Base-by-base conservation (phyloP, 2,113 vertebrate species). In the Spizaetus ornatus region DNA sequence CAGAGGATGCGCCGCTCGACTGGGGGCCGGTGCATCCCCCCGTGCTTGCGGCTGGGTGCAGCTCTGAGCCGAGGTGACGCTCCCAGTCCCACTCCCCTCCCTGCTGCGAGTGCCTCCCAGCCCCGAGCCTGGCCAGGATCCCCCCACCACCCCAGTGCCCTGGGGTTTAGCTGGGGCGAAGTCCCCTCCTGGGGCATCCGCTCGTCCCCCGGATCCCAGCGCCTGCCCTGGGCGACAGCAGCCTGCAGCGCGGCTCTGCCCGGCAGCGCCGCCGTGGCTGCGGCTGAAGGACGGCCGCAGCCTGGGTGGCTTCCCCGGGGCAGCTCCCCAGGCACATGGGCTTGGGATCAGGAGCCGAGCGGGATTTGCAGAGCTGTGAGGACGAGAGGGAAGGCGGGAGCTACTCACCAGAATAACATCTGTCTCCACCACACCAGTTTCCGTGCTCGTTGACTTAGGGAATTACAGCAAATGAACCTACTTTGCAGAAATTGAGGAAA, bases 291-390 rank as follows among this genome's bases (percentile, higher is more conserved):
- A 29, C 1, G 3, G 66, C 22, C 10, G 3, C 18, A 50, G 45
- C 27, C 55, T 13, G 58, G 34, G 34, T 7, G 2, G 8, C 42
- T 55, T 74, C 61, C 26, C 52, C 5, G 3, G 52, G 11, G 38
- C 70, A 34, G 26, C 6, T 36, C 71, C 72, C 23, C 0, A 1
- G 47, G 47, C 56, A 13, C 40, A 1, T 3, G 56, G 47, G 23
- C 6, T 63, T 1, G 1, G 40, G 40, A 15, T 18, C 10, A 1
- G 38, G 38, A 43, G 15, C 47, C 3, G 1, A 31, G n/a, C 0
- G 1, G 56, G 48, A 38, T 45, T 36, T 63, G 40, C 47, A 76
- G 82, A 52, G 50, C 34, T 20, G 15, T 27, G 16, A 67, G 48
- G 31, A 26, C 3, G 3, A 42, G 31, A 32, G 16, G 34, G 62